phyloP scores from a whole-genome alignment of 2,888 invertebrate genomes.

The Thecocarcelia acutangulata region DNA sequence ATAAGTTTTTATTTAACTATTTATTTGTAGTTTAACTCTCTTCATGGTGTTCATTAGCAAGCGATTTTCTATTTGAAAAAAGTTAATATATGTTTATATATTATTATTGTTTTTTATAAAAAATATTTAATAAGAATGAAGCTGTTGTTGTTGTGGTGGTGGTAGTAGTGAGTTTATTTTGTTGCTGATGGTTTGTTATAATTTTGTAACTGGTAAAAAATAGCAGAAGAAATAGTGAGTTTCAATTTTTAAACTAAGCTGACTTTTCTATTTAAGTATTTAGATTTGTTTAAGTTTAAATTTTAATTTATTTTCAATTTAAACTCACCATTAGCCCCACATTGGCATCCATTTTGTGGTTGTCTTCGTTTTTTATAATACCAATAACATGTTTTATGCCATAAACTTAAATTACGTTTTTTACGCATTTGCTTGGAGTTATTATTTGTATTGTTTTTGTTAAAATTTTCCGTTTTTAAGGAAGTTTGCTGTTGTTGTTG shows the following conservation, averaged over 20 bases:
- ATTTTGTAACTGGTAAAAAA: conserved; percentile 29
- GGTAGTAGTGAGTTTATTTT: conserved; percentile 40
- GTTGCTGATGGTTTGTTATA: conserved; percentile 34
- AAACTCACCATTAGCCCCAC: conserved; percentile 81
- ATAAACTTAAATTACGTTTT: conserved; percentile 73
- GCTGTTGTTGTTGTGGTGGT: conserved; percentile 42
- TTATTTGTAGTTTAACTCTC: not conserved
- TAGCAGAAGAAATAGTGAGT: conserved; percentile 42
- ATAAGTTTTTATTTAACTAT: conserved; percentile 17
- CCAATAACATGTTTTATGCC: conserved; percentile 77
- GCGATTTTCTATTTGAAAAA: conserved; percentile 5
- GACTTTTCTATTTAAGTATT: conserved; percentile 10
- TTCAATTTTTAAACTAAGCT: conserved; percentile 42
- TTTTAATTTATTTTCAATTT: conserved; percentile 35
- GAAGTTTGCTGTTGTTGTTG: conserved; percentile 41
- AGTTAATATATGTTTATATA: not conserved
- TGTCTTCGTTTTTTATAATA: conserved; percentile 77
- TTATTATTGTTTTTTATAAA: not conserved
- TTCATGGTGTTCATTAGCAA: conserved; percentile 33
- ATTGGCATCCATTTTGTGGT: conserved; percentile 78
- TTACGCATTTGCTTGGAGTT: conserved; percentile 68
- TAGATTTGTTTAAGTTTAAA: conserved; percentile 3
- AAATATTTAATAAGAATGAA: not conserved
- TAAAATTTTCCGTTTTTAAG: conserved; percentile 55
- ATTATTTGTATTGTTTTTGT: conserved; percentile 72